phyloP scores from a whole-genome alignment of 2,113 vertebrate species.

The Elanus axillaris region DNA sequence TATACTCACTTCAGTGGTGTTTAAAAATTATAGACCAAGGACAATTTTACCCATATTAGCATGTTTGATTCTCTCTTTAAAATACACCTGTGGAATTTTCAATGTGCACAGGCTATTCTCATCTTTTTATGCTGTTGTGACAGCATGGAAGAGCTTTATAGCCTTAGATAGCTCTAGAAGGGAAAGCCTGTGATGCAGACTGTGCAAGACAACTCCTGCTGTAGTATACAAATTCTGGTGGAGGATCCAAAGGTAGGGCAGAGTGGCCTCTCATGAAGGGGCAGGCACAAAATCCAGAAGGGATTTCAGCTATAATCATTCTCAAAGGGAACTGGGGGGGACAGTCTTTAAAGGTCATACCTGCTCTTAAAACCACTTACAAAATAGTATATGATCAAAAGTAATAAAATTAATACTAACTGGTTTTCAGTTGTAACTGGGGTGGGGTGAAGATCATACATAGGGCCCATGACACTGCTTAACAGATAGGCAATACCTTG shows the following conservation, averaged over 20 bases:
- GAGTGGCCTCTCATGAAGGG: background rate
- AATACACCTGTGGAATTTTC: background rate
- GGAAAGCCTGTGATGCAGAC: background rate
- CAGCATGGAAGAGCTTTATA: background rate
- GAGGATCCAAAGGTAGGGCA: background rate
- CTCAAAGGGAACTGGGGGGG: background rate
- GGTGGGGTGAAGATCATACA: background rate
- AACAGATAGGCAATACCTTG: background rate
- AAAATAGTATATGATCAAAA: background rate
- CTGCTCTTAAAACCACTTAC: background rate
- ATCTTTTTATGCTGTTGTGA: background rate
- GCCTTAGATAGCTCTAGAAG: background rate
- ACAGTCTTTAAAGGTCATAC: background rate
- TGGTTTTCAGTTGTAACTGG: background rate
- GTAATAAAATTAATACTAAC: background rate
- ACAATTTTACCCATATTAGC: background rate
- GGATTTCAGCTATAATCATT: background rate
- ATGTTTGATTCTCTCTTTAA: background rate
- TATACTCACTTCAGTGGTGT: background rate
- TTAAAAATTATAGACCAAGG: background rate
- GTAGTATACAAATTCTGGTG: background rate
- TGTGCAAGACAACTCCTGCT: background rate
- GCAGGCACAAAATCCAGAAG: background rate
- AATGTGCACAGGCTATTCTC: background rate
- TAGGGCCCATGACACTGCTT: background rate